These are phyloP conservation scores for Pristionchus fissidentatus DNA, from an alignment of 2,888 invertebrate genomes.

Conservation along the genomic window DNA sequence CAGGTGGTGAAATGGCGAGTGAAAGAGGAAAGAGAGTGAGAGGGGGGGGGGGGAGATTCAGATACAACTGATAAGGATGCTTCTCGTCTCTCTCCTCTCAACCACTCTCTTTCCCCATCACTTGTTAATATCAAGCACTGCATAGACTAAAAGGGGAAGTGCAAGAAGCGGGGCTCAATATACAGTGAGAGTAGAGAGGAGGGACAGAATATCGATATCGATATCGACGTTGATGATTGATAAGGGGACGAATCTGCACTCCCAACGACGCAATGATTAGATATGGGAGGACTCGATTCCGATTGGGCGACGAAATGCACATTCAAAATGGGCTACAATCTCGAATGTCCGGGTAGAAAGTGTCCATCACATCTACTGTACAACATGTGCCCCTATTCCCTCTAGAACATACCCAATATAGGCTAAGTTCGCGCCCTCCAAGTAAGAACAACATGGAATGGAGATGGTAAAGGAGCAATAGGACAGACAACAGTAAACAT, in stretches of 20 bases:
- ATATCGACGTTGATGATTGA: no score
- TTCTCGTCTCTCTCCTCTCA: neutral
- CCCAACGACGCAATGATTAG: neutral
- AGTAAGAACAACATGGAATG: neutral
- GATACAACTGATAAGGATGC: conserved; percentile 8
- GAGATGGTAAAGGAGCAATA: neutral
- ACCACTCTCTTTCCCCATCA: neutral
- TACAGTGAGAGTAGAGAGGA: neutral
- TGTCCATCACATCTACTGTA: neutral
- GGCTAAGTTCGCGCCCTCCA: neutral
- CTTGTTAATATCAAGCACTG: neutral
- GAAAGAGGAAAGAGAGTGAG: neutral
- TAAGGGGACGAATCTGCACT: no score
- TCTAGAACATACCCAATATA: no score
- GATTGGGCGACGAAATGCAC: neutral
- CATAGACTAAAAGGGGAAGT: neutral
- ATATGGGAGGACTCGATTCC: neutral
- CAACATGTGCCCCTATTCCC: no score
- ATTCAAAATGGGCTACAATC: neutral
- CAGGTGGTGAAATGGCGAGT: neutral
- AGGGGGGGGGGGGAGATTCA: neutral
- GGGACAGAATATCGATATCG: neutral
- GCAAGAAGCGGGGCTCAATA: no score
- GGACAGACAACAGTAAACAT: conserved; percentile 29
- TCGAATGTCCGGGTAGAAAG: no score